Base-by-base conservation (phyloP, 2,113 vertebrate species). In the Gopherus evgoodei region DNA sequence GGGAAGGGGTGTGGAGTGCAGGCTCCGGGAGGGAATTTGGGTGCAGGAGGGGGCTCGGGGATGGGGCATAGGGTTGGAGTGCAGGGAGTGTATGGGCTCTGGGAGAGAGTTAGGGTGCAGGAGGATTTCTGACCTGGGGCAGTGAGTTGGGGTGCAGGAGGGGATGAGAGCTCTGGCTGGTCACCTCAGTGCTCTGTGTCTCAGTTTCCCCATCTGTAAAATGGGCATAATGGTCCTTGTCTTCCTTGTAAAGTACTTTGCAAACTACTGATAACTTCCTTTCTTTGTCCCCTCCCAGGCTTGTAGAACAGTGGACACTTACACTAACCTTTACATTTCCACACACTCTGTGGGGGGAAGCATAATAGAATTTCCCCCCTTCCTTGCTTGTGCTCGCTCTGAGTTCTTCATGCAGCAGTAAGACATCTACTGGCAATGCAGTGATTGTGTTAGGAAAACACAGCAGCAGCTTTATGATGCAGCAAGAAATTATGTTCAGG, bases 401-500 rank as follows among this genome's bases (percentile, higher is more conserved):
- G 0, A 27, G 88, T 93, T 88, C 52, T 83, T 93, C 52, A 19
- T 69, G 29, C 16, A 82, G 44, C 3, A 14, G 49, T 52, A 93
- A 89, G 54, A 91, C 0, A 84, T 69, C 91, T 94, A 56, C 56
- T 88, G 84, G 87, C 93, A 96, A 94, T 84, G 87, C 2, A 84
- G 62, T 69, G 93, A 93, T 16, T 92, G 59, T 91, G 65, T 90
- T 90, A 86, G 84, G 56, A 59, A 88, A 96, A 90, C 52, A 87
- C 78, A 90, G 87, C 76, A 93, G 52, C 81, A 83, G 86, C 91
- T 96, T 96, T 82, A 86, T 93, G 86, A 88, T 89, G 94, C 81
- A 87, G 88, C 94, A 81, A 93, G 90, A 96, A 90, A 84, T 83
- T 29, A 24, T 96, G 88, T 93, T 94, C 95, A 84, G 95, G 93